Percentiles rank a stretch among this genome's conserved stretches.
phyloP scores from a whole-genome alignment of 2,113 vertebrate genomes.

The Henicopernis longicauda region DNA sequence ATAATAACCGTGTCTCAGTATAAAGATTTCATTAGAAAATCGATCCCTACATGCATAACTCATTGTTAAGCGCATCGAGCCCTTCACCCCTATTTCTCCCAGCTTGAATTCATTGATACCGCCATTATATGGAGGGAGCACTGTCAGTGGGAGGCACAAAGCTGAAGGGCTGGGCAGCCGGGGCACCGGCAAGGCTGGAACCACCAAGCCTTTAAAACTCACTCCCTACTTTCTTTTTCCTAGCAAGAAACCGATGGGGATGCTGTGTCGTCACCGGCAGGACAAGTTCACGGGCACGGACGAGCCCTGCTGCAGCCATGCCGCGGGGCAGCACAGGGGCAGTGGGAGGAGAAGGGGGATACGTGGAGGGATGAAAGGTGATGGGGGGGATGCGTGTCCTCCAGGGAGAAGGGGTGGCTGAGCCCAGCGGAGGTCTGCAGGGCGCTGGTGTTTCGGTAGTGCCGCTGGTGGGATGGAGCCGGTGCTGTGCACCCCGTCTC shows the following conservation, averaged over 20 bases:
- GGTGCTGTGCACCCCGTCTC: neutral
- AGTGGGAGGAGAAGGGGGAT: neutral
- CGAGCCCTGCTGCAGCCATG: neutral
- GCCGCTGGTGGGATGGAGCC: neutral
- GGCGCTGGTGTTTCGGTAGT: neutral
- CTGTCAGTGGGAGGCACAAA: neutral
- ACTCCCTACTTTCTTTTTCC: neutral
- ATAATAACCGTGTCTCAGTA: neutral
- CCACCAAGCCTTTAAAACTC: neutral
- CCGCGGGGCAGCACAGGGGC: neutral
- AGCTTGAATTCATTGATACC: neutral
- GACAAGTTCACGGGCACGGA: neutral
- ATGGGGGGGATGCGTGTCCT: rapidly evolving
- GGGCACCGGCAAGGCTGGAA: rapidly evolving
- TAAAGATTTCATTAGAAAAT: conserved; percentile 50
- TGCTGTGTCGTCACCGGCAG: neutral
- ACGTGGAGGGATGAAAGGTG: neutral
- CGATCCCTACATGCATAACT: neutral
- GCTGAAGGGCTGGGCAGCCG: neutral
- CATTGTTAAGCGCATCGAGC: neutral
- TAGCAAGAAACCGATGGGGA: neutral
- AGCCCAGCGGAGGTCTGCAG: neutral
- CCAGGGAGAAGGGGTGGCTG: neutral
- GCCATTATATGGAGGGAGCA: neutral
- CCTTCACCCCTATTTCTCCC: neutral